A percentile compares a stretch with the other conserved stretches of the same genome.
phyloP scores from a whole-genome alignment of 2,888 invertebrate genomes.

The Alviniconcha strummeri region DNA sequence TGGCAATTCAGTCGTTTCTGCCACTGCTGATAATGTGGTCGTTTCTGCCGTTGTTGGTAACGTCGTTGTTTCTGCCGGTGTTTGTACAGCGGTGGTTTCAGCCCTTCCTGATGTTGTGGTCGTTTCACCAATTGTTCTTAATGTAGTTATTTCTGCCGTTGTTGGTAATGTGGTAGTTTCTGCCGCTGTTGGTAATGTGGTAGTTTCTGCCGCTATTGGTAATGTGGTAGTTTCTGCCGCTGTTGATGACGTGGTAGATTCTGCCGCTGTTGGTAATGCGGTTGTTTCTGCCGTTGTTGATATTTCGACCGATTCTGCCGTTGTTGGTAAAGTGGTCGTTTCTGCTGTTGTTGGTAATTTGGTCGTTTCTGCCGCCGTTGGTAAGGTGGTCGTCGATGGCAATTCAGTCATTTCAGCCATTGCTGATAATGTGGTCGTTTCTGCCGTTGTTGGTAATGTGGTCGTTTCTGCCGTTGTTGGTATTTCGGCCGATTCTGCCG shows the following conservation, averaged over 20 bases:
- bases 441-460: too few relatives aligned
- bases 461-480: too few relatives aligned
- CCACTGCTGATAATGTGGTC: neutral
- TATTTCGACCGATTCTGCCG: neutral
- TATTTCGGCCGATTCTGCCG: neutral
- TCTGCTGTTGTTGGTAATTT: neutral
- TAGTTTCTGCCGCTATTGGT: neutral
- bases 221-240: neutral
- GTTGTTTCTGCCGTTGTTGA: neutral
- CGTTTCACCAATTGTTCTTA: conserved; percentile 8
- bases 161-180: neutral
- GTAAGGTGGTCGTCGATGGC: neutral
- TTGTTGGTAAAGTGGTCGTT: neutral
- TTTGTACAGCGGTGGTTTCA: neutral
- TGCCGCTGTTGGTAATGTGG: neutral
- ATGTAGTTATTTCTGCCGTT: conserved; percentile 14
- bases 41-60: neutral
- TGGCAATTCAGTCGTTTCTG: neutral
- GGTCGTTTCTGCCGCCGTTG: neutral
- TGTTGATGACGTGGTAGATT: neutral
- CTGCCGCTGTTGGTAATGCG: neutral
- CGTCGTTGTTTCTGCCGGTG: neutral
- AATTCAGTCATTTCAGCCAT: neutral
- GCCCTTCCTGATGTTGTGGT: conserved; percentile 13
- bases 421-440: too few relatives aligned